Evolutionary conservation across 2,113 vertebrate species (phyloP).

Genomic region (Heterocephalus glaber): DNA sequence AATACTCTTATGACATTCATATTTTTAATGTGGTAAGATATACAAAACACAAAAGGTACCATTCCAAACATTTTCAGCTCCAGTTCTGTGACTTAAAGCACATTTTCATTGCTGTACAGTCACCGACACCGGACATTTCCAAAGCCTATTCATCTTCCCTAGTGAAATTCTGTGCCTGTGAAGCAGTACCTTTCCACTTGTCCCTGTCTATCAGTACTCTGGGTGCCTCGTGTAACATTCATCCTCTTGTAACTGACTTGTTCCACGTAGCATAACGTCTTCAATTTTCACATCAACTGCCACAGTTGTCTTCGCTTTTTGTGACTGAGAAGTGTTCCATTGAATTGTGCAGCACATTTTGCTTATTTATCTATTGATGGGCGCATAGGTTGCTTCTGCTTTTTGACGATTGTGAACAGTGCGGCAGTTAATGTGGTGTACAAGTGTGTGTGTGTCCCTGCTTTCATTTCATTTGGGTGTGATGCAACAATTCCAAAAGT

Average conservation of each 20-base stretch:
- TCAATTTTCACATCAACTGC: neutral
- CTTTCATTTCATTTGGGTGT: neutral
- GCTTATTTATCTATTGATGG: neutral
- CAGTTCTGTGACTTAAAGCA: neutral
- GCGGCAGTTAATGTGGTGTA: neutral
- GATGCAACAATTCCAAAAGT: neutral
- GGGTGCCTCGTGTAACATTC: accelerated
- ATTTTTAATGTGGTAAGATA: neutral
- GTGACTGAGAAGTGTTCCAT: neutral
- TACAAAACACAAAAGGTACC: neutral
- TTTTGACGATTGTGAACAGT: neutral
- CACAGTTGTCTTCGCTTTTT: neutral
- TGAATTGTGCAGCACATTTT: neutral
- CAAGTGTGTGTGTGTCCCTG: neutral
- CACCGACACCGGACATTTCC: neutral
- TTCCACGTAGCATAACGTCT: neutral
- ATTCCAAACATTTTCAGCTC: neutral
- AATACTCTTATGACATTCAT: neutral
- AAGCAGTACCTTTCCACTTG: neutral
- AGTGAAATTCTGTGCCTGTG: accelerated
- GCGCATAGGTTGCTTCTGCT: accelerated
- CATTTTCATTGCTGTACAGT: accelerated
- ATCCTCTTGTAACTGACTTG: neutral
- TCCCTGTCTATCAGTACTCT: neutral
- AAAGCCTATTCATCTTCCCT: neutral